Base-by-base conservation (phyloP, 2,113 vertebrate species). In the Neotoma lepida region DNA sequence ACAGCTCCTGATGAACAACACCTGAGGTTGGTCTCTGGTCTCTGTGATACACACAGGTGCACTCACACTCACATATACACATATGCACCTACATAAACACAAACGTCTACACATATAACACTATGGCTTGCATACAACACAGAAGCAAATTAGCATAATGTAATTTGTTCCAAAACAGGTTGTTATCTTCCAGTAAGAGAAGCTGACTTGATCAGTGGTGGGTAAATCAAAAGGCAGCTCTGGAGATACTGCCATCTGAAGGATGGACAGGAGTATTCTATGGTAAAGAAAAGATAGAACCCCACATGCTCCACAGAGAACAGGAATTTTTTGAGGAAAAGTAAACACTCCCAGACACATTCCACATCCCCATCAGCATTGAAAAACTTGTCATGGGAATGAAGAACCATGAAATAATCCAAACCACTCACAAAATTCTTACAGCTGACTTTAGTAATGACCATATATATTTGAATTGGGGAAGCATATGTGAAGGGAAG, bases 391-490 rank as follows among this genome's bases (percentile, higher is more conserved):
- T 49, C 46, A 10, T 71, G 26, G 24, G 1, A 78, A 24, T 93
- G 14, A 74, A 22, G 10, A 6, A n/a, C 26, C n/a, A 66, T 73
- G 14, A 30, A 74, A 88, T 54, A 74, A 18, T 35, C 39, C n/a
- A 85, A 63, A 86, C 46, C 4, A 46, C 61, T 93, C 82, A 74
- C 68, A 17, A 64, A 86, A 90, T 64, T 92, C 30, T 92, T n/a
- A 90, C 26, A 74, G 73, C 9, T 64, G 49, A 94, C 71, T 24
- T 81, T 33, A 73, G 90, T 12, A 81, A 61, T 41, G 41, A 70
- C 22, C 7, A 63, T n/a, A 51, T 8, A n/a, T 46, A 86, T 94
- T 92, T 26, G 84, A 82, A 73, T 51, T 35, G 8, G 77, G 15
- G 30, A 82, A 28, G 0, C 56, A 71, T 7, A 26, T 18, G 10